Base-by-base conservation (phyloP, 1,140 invertebrate genomes). In the Polypedilum vanderplanki region DNA sequence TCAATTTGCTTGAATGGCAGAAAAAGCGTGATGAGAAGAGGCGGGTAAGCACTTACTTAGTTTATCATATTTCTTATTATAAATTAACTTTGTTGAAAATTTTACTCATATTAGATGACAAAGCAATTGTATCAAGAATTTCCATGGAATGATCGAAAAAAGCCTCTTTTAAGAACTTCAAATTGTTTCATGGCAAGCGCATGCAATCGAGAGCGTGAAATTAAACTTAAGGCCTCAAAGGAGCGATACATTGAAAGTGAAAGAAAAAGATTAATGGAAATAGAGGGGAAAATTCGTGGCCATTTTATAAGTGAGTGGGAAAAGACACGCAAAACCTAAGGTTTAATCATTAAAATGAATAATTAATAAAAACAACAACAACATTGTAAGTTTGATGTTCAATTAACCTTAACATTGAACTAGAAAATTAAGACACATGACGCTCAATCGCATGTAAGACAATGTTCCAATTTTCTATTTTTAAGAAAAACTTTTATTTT, bases 111-210 rank as follows among this genome's bases (percentile, higher is more conserved):
- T 0, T 18, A 70, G 65, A 70, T 18, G 5, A 70, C 65, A 18
- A 70, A 20, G 17, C 18, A 18, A 1, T 9, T 20, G 15, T 70
- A 70, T 22, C 65, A 70, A 18, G 20, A 70, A 1, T 82, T 82
- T 75, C 80, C 80, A 1, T 83, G 81, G 81, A 83, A 83, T 74
- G 81, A 83, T 79, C 79, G 80, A 0, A 80, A 80, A 41, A 83
- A 83, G 75, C 81, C 81, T 67, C 0, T n/a, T 33, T 10, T 67
- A 5, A 79, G 80, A 74, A 80, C 81, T 76, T 83, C 81, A 65
- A 83, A 83, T 74, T 83, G 81, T 73, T 83, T 80, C 41, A 83
- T 82, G 81, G 81, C 82, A 57, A 80, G 79, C 57, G 18, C 20
- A 20, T 18, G 8, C 3, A 18, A 22, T 4, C 65, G 18, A 18